A percentile compares a stretch with the other conserved stretches of the same genome.
These are phyloP conservation scores for Nylanderia fulva DNA, from an alignment of 1,140 invertebrate species.

Conservation along the genomic window DNA sequence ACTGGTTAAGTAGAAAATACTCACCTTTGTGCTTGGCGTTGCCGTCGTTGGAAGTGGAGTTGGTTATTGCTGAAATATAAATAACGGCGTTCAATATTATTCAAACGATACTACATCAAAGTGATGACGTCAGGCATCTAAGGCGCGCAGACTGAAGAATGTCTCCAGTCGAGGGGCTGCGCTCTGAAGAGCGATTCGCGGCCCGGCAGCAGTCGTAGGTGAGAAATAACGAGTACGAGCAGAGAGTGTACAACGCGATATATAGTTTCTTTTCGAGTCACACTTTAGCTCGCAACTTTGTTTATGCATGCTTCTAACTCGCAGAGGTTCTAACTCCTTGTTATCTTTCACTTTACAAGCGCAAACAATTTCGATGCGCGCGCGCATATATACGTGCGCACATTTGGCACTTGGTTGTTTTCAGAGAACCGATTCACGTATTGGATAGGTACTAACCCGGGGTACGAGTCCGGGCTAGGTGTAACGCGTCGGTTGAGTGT, in stretches of 20 bases:
- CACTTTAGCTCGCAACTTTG: slow-evolving; percentile 40
- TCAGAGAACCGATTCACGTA: slow-evolving; percentile 24
- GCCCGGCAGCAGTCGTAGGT: background rate
- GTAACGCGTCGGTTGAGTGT: slow-evolving; percentile 21
- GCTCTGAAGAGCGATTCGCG: background rate
- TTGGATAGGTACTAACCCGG: background rate
- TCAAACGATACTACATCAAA: slow-evolving; percentile 32
- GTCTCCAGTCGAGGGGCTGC: background rate
- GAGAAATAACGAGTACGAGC: slow-evolving; percentile 47
- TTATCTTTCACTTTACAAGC: slow-evolving; percentile 62
- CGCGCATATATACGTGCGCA: background rate
- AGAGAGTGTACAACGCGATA: slow-evolving; percentile 1
- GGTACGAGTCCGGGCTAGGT: background rate
- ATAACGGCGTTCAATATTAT: slow-evolving; percentile 64
- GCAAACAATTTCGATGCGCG: slow-evolving; percentile 49
- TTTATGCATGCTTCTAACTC: slow-evolving; percentile 49
- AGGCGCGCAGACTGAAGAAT: slow-evolving; percentile 20
- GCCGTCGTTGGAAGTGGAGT: slow-evolving; percentile 74
- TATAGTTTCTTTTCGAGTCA: slow-evolving; percentile 45
- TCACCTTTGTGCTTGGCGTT: slow-evolving; percentile 82
- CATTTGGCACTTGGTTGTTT: slow-evolving; percentile 36
- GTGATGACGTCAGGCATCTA: slow-evolving; percentile 16
- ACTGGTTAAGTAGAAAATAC: slow-evolving; percentile 6
- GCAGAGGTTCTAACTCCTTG: slow-evolving; percentile 56
- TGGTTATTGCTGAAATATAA: slow-evolving; percentile 78